A percentile compares a stretch with the other conserved stretches of the same genome.
These are phyloP conservation scores for Malacosoma neustria DNA, from an alignment of 2,888 invertebrate genomes.

Conservation along the genomic window DNA sequence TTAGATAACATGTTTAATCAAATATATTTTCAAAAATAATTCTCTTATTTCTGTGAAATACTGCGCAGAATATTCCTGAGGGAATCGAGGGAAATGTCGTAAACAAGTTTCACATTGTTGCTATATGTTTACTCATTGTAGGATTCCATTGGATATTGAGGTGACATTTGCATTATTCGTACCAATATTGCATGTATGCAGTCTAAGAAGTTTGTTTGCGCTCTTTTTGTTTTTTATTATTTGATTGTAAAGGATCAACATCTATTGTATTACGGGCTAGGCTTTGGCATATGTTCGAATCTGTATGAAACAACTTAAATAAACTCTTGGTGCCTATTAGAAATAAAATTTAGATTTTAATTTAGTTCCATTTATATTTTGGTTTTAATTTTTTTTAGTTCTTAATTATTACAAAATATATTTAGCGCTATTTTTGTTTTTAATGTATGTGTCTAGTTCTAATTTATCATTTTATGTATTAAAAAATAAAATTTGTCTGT, in stretches of 20 bases:
- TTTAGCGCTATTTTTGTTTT: too few relatives aligned
- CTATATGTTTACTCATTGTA: not conserved
- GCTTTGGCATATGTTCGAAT: too few relatives aligned
- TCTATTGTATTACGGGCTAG: not conserved
- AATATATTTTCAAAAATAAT: not conserved
- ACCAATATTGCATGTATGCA: not conserved
- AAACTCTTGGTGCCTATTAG: too few relatives aligned
- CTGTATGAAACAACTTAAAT: too few relatives aligned
- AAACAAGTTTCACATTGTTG: not conserved
- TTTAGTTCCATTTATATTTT: too few relatives aligned
- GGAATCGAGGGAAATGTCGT: not conserved
- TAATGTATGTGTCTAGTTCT: too few relatives aligned
- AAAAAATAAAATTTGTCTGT: too few relatives aligned
- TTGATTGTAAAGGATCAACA: not conserved
- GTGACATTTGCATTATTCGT: not conserved
- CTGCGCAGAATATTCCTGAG: not conserved
- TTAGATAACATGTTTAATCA: not conserved
- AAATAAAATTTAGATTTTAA: too few relatives aligned
- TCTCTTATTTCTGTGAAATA: not conserved
- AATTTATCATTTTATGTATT: too few relatives aligned
- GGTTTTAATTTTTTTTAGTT: too few relatives aligned
- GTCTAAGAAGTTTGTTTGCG: not conserved
- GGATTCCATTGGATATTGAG: not conserved
- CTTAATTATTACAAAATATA: too few relatives aligned
- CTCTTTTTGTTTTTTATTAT: not conserved